Evolutionary conservation across 2,888 invertebrate species (phyloP), one percentile per base, ranked within the genome.

Genomic region (Polydrusus pterygomalis): DNA sequence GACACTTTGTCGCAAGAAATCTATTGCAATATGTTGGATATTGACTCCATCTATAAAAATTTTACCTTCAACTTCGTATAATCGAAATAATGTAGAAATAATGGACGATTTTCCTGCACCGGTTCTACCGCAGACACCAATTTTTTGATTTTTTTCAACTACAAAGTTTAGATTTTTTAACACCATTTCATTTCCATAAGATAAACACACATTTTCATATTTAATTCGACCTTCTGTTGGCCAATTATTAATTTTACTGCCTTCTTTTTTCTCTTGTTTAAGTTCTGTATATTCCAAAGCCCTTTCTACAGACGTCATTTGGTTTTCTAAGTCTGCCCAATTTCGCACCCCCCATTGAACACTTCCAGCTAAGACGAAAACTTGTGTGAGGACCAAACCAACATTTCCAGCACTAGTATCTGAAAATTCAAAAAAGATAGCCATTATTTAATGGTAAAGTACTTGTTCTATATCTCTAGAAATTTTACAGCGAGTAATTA

Each of bases 291-390:
- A 87, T 79, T 87, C 87, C 45, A 85, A 58, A 0, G 94, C 90
- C 86, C 97, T 91, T 87, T 98, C 98, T 0, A 98, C 97, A 10
- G 95, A 93, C 1, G 95, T 96, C 95, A 96, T 95, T 80, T 93
- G 93, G 84, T 95, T 96, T 86, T 88, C 88, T 7, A 87, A 86
- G 86, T 97, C 97, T 0, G 97, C 95, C 82, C 96, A 96, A 87
- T 97, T 97, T 2, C 97, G 89, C 38, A 92, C 89, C 2, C 89
- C 90, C 90, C 90, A 91, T 83, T 91, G 91, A 80, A 91, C 80
- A 86, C 88, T 87, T 11, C 93, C 93, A 0, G 94, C 94, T 74
- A 95, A 89, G 0, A 92, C 91, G 87, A 95, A 93, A 13, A 94
- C 93, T 85, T 95, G 94, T 0, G 95, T 94, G 68, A 95, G 93